Evolutionary conservation across 2,113 vertebrate species (phyloP).

Genomic region (Tursiops truncatus): DNA sequence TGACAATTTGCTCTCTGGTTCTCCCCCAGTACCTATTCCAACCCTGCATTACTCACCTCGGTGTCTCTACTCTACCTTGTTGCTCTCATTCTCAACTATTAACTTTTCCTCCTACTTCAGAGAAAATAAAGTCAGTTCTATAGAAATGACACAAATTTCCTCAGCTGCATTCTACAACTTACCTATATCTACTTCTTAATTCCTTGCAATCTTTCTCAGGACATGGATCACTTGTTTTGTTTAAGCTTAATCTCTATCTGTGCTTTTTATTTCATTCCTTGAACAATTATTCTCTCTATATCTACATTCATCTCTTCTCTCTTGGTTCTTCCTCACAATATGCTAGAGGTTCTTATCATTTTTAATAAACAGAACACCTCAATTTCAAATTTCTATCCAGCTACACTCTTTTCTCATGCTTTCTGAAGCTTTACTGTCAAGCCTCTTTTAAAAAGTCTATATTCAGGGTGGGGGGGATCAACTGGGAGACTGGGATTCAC

Average conservation of each 20-base stretch:
- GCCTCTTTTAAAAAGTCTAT: neutral
- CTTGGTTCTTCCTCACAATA: neutral
- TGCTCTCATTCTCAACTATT: neutral
- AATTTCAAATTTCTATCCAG: neutral
- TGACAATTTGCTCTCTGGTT: neutral
- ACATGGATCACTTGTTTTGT: neutral
- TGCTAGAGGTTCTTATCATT: neutral
- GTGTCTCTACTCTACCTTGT: neutral
- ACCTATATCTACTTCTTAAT: neutral
- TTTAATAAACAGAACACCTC: neutral
- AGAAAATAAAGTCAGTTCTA: neutral
- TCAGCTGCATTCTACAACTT: neutral
- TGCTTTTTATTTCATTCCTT: neutral
- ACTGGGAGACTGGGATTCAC: too few species aligned
- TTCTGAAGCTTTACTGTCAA: neutral
- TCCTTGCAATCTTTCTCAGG: neutral
- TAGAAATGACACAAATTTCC: neutral
- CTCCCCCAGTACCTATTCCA: neutral
- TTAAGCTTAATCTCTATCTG: neutral
- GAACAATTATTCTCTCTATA: neutral
- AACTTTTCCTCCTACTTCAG: constrained; percentile 14
- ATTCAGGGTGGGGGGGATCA: too few species aligned
- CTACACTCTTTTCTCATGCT: neutral
- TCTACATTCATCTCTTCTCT: neutral
- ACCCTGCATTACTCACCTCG: neutral